Percentiles rank a stretch among this genome's conserved stretches.
Evolutionary conservation across 2,888 invertebrate genomes (phyloP).

Genomic region (Cephus spinipes): DNA sequence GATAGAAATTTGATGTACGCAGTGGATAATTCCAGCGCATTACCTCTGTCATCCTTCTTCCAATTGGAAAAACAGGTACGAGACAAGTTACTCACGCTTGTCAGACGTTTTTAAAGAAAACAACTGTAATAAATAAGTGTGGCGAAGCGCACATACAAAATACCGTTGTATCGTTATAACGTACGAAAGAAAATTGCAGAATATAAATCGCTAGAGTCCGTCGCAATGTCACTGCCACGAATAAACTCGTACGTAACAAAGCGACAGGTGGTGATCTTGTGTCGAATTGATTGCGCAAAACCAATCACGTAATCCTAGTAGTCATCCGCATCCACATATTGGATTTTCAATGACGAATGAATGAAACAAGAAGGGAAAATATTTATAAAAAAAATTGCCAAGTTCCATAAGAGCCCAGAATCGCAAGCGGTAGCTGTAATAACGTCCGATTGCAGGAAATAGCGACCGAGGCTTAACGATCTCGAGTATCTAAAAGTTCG

Average conservation of each 20-base stretch:
- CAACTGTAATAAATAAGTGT: not conserved
- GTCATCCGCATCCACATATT: not conserved
- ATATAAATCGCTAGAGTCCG: not conserved
- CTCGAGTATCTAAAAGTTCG: not conserved
- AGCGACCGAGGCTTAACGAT: not conserved
- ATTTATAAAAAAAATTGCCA: too few species aligned
- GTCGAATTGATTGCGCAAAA: slow-evolving; percentile 1
- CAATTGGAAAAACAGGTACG: not conserved
- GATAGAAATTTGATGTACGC: not conserved
- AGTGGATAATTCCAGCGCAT: not conserved
- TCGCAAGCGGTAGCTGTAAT: not conserved
- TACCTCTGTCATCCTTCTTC: not conserved
- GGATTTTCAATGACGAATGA: too few species aligned
- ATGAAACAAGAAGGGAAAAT: too few species aligned
- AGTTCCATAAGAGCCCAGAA: not conserved
- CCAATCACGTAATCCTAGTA: not conserved
- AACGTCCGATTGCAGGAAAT: not conserved
- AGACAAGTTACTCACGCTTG: not conserved
- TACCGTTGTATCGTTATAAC: not conserved
- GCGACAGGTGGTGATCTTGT: not conserved
- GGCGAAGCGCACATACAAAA: not conserved
- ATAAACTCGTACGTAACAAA: slow-evolving; percentile 5
- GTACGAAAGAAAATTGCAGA: not conserved
- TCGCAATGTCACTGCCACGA: slow-evolving; percentile 7
- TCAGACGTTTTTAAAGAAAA: not conserved